A percentile compares a stretch with the other conserved stretches of the same genome.
Conservation (phyloP, 2,113 vertebrate species). For the Mesitornis unicolor region DNA sequence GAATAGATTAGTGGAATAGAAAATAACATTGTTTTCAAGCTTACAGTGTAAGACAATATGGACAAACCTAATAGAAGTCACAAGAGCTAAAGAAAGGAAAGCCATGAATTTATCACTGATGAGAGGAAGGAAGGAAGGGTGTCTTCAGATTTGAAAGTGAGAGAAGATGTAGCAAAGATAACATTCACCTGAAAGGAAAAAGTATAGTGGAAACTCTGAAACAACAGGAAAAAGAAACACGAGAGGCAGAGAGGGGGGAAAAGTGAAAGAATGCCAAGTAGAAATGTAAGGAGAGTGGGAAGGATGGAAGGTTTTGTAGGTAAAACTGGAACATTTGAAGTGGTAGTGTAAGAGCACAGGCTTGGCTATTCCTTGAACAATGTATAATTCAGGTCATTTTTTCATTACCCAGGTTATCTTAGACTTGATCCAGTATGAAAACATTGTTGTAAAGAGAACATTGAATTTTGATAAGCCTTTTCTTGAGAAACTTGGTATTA, state of each 20-base stretch:
- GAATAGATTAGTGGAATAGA: neutral
- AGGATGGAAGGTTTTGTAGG: neutral
- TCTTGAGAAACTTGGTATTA: constrained; percentile 78
- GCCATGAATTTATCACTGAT: neutral
- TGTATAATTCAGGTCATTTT: neutral
- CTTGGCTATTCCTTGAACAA: neutral
- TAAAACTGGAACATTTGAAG: neutral
- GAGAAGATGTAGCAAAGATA: neutral
- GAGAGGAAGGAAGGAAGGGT: neutral
- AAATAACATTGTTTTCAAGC: neutral
- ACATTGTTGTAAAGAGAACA: constrained; percentile 78
- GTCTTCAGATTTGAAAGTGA: neutral
- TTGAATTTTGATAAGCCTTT: constrained; percentile 77
- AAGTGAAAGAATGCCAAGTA: neutral
- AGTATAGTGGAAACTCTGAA: neutral
- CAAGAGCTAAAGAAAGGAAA: neutral
- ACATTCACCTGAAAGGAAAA: neutral
- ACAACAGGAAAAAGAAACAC: neutral
- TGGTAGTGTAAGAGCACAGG: neutral
- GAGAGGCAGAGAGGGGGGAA: neutral
- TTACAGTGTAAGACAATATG: neutral
- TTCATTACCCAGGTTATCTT: constrained; percentile 81
- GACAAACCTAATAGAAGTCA: neutral
- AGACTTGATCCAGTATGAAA: constrained; percentile 85
- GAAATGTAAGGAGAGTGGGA: neutral